phyloP scores from a whole-genome alignment of 2,888 invertebrate genomes.

The Mayetiola destructor region DNA sequence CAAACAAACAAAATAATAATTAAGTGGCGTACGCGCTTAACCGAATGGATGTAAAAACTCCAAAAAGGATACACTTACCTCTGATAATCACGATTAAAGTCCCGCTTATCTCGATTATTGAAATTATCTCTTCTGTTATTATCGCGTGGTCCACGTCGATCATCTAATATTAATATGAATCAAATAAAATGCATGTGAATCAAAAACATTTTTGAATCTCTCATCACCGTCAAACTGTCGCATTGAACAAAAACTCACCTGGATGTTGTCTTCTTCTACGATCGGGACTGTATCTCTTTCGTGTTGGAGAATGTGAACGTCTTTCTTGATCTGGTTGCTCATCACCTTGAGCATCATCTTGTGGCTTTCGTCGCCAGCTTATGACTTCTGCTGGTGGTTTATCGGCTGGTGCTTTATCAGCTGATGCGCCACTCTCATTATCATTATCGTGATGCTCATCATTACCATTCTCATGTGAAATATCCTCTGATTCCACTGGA shows the following conservation, averaged over 20 bases:
- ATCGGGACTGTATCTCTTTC: slow-evolving; percentile 13
- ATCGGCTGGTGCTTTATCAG: slow-evolving; percentile 17
- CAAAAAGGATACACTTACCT: neutral
- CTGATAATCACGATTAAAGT: slow-evolving; percentile 11
- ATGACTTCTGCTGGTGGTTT: slow-evolving; percentile 28
- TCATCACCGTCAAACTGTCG: neutral
- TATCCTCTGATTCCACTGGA: neutral
- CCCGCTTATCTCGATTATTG: slow-evolving; percentile 22
- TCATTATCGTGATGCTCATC: slow-evolving; percentile 9
- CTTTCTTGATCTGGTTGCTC: slow-evolving; percentile 16
- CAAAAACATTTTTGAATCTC: neutral
- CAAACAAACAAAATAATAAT: neutral
- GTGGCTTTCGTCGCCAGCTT: slow-evolving; percentile 28
- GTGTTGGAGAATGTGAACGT: neutral
- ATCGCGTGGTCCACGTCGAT: slow-evolving; percentile 17
- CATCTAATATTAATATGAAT: neutral
- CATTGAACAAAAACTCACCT: neutral
- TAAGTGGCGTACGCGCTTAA: neutral
- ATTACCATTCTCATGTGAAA: slow-evolving; percentile 14
- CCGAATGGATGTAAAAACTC: neutral
- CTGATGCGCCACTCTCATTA: neutral
- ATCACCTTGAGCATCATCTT: slow-evolving; percentile 24
- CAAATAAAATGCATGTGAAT: neutral
- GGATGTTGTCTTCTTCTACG: neutral
- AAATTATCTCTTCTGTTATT: slow-evolving; percentile 21